phyloP scores from a whole-genome alignment of 2,797 vertebrate genomes.

The Anolis apletophallus region DNA sequence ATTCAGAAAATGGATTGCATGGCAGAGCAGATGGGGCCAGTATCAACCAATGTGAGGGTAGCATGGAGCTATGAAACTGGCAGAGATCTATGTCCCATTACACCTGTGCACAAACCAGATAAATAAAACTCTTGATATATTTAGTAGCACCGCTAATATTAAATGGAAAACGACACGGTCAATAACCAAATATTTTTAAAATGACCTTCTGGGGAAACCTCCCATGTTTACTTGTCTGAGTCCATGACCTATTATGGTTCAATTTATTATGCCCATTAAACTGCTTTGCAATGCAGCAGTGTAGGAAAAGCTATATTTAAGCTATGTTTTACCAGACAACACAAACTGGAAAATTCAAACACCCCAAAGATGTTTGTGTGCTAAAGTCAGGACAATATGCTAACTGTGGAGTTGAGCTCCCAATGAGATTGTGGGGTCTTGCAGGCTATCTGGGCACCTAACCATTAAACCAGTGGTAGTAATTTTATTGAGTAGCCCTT shows the following conservation, averaged over 20 bases:
- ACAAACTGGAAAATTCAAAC: fast-evolving
- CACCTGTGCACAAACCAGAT: not conserved
- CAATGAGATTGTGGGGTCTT: not conserved
- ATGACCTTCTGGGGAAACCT: constrained; percentile 42
- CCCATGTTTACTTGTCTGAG: fast-evolving
- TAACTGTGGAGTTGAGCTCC: not conserved
- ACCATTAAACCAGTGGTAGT: too few relatives aligned
- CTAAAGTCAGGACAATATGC: not conserved
- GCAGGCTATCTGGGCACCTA: not conserved
- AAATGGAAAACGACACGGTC: constrained; percentile 37
- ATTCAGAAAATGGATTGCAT: too few relatives aligned
- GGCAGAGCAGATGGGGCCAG: too few relatives aligned
- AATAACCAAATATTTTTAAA: constrained; percentile 60
- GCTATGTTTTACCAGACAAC: not conserved
- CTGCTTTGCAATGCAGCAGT: not conserved
- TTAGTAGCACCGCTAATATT: constrained; percentile 44
- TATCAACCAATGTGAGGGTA: too few relatives aligned
- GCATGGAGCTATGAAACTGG: not conserved
- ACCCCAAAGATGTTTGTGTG: not conserved
- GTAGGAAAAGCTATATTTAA: constrained; percentile 5
- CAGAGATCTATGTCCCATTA: not conserved
- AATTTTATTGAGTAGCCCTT: too few relatives aligned
- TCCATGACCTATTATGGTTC: not conserved
- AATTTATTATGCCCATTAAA: not conserved
- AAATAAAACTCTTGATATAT: too few relatives aligned